A percentile compares a stretch with the other conserved stretches of the same genome.
phyloP scores from a whole-genome alignment of 2,113 vertebrate genomes.

The Pelecanoides urinatrix region DNA sequence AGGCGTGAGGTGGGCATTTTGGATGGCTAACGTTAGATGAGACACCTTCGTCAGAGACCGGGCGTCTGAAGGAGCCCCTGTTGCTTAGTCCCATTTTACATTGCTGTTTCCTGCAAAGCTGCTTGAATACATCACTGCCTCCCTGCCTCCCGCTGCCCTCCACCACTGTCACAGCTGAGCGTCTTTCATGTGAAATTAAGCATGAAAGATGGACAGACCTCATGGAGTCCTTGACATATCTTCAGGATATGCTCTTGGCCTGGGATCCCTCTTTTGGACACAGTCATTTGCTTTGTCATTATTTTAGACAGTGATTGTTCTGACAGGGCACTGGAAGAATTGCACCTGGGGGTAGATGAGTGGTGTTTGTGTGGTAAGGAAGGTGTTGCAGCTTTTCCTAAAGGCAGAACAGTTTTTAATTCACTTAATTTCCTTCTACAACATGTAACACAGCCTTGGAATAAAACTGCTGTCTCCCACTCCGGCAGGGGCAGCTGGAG shows the following conservation, averaged over 20 bases:
- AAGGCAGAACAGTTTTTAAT: not conserved
- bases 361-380: not conserved
- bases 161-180: not conserved
- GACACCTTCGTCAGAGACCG: not conserved
- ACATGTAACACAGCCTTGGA: not conserved
- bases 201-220: not conserved
- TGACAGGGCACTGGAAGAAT: not conserved
- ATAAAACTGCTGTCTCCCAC: not conserved
- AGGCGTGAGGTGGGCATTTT: not conserved
- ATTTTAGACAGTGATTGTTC: not conserved
- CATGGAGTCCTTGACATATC: not conserved
- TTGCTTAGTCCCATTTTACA: not conserved
- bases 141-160: not conserved
- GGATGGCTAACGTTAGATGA: not conserved
- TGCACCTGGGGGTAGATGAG: fast-evolving
- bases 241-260: not conserved
- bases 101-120: not conserved
- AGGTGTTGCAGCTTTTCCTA: not conserved
- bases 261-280: not conserved
- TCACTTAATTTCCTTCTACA: not conserved
- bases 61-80: not conserved
- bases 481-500: not conserved
- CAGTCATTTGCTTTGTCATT: not conserved
- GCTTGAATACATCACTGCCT: not conserved
- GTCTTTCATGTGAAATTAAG: not conserved